phyloP scores from a whole-genome alignment of 2,113 vertebrate species.

The Microcebus jonahi region DNA sequence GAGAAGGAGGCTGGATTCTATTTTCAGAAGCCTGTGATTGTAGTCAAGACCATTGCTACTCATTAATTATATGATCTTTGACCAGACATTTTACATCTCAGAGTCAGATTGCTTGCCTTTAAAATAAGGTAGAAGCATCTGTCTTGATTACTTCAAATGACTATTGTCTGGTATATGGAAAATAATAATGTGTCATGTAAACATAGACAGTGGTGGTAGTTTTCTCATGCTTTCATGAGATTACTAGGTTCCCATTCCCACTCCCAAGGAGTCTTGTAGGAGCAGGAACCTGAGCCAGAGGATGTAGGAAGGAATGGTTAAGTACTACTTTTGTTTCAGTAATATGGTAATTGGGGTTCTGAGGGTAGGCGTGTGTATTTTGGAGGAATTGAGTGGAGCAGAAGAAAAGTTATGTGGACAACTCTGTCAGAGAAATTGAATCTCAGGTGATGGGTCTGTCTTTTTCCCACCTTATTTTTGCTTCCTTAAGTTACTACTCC shows the following conservation, averaged over 20 bases:
- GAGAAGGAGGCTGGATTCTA: too few species aligned
- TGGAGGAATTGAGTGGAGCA: rapidly evolving
- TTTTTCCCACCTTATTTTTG: neutral
- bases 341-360: neutral
- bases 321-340: neutral
- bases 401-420: neutral
- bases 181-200: neutral
- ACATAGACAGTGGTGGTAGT: neutral
- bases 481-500: neutral
- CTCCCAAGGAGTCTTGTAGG: neutral
- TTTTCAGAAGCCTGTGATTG: neutral
- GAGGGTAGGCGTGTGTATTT: neutral
- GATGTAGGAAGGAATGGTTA: neutral
- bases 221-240: neutral
- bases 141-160: neutral
- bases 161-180: neutral
- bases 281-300: neutral
- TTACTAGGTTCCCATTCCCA: neutral
- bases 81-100: neutral
- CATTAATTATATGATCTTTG: neutral
- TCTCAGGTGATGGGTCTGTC: neutral
- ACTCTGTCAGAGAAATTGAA: neutral
- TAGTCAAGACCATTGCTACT: neutral
- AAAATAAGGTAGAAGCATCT: neutral
- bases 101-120: neutral